phyloP scores from a whole-genome alignment of 2,797 vertebrate genomes.

The Ceryle rudis region DNA sequence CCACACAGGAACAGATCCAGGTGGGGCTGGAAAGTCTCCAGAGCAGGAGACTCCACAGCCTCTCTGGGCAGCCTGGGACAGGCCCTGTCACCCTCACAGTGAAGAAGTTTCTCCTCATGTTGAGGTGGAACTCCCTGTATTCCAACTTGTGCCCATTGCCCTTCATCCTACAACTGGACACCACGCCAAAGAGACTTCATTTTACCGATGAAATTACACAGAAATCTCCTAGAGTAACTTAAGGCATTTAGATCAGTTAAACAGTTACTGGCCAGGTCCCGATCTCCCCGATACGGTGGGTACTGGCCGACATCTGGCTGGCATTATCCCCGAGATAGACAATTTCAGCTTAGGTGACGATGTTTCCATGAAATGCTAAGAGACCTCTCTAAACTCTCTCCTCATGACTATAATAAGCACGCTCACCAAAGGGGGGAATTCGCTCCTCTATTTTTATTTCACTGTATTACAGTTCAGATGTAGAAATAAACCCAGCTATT shows the following conservation, averaged over 20 bases:
- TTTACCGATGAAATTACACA: not conserved
- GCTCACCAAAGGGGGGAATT: not conserved
- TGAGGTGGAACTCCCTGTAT: too few species aligned
- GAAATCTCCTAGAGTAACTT: not conserved
- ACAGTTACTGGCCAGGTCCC: not conserved
- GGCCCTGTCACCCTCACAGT: too few species aligned
- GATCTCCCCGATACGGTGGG: not conserved
- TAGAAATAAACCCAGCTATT: not conserved
- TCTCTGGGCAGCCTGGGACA: too few species aligned
- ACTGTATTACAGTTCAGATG: not conserved
- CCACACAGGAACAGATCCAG: too few species aligned
- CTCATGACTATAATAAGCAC: not conserved
- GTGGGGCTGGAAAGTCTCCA: too few species aligned
- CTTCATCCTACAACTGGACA: too few species aligned
- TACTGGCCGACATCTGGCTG: not conserved
- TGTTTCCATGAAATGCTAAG: not conserved
- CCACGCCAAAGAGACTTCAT: not conserved
- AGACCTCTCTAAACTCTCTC: not conserved
- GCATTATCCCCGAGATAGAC: not conserved
- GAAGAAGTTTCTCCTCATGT: too few species aligned
- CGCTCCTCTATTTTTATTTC: not conserved
- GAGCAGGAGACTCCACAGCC: too few species aligned
- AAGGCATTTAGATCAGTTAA: not conserved
- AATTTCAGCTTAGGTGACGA: not conserved
- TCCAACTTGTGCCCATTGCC: too few species aligned